Base-by-base conservation (phyloP, 2,797 vertebrate species). In the Serranus cabrilla region DNA sequence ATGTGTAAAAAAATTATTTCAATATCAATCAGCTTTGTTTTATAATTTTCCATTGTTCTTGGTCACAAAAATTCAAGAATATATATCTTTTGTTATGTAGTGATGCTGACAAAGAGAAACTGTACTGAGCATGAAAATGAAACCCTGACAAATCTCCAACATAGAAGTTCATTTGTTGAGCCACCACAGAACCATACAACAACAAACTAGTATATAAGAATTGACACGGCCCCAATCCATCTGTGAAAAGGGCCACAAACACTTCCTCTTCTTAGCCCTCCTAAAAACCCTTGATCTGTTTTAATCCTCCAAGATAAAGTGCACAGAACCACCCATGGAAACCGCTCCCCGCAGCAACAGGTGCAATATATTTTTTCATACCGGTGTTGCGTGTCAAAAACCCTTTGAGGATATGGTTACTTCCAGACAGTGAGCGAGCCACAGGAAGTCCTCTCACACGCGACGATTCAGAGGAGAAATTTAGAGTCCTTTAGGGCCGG, bases 361-460 rank as follows among this genome's bases (percentile, higher is more conserved):
- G 95, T 95, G 95, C 93, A 90, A 61, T 75, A 64, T 82, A 76
- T 78, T 83, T 86, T 85, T 87, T 82, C 79, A 87, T 82, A 76
- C 71, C 47, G 71, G 91, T 93, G 91, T 94, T 84, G 91, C 91
- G 82, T 95, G 94, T 95, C 94, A 91, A 72, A 84, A 83, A 81
- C 65, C 90, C 93, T 94, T 94, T 95, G 93, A 95, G 94, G 95
- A 94, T 95, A 93, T 34, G 72, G 94, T 95, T 94, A 94, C 95
- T 95, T 93, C 94, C 92, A 95, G 93, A 93, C 92, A 91, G 86
- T 82, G 78, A 87, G 81, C 18, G 83, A 93, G 90, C 91, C 87
- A 93, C 93, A 95, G 95, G 94, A 96, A 95, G 89, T 94, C 89
- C 91, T 91, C 94, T 95, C 93, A 94, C 95, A 96, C 93, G 93